phyloP scores from a whole-genome alignment of 2,797 vertebrate genomes.

The Picus viridis region DNA sequence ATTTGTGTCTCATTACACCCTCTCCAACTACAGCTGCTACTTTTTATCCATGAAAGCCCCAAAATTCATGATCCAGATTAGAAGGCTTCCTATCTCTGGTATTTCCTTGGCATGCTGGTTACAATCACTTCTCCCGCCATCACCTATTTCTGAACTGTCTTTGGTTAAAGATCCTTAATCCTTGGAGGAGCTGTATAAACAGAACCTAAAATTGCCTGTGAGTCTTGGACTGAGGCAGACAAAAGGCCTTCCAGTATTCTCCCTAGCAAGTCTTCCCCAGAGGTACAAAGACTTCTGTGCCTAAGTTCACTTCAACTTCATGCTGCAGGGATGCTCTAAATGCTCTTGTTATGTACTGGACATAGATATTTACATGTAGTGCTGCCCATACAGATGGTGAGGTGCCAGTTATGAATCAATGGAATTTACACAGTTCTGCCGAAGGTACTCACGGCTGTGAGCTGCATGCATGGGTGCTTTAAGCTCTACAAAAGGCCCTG shows the following conservation, averaged over 20 bases:
- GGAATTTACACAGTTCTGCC: conserved; percentile 50
- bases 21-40: conserved; percentile 24
- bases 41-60: conserved; percentile 19
- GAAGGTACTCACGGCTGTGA: conserved; percentile 21
- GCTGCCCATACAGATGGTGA: neutral
- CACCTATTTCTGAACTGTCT: neutral
- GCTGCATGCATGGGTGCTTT: conserved; percentile 17
- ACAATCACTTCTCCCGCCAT: neutral
- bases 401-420: conserved; percentile 47
- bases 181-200: neutral
- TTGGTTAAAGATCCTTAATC: neutral
- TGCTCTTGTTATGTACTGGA: conserved; percentile 4
- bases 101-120: neutral
- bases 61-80: neutral
- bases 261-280: conserved; percentile 6
- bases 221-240: neutral
- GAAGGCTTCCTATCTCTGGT: neutral
- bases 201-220: neutral
- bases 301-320: neutral
- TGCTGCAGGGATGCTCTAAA: conserved; percentile 48
- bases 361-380: neutral
- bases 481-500: conserved; percentile 12
- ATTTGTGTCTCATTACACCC: neutral
- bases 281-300: neutral
- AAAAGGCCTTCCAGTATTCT: conserved; percentile 12